Evolutionary conservation across 2,113 vertebrate species (phyloP).

Genomic region (Petaurus breviceps): DNA sequence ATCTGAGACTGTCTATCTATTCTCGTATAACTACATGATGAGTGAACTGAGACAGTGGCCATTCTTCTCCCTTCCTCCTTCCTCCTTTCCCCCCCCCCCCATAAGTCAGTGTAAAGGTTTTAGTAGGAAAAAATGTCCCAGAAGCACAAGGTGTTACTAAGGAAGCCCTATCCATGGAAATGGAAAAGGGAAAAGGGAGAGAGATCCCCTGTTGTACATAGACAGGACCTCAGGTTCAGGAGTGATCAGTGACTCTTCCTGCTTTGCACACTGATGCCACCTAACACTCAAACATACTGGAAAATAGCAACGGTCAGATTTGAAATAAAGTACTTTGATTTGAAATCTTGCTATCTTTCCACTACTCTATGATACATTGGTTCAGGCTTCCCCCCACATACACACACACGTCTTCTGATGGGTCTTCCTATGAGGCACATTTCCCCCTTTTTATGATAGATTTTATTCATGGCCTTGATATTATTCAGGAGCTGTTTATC

Average conservation of each 20-base stretch:
- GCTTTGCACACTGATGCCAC: background rate
- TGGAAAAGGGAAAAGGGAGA: background rate
- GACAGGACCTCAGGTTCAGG: background rate
- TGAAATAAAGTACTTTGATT: background rate
- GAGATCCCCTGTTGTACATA: background rate
- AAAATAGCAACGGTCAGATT: background rate
- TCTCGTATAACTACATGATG: too few relatives aligned
- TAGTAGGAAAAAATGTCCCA: background rate
- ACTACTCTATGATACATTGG: background rate
- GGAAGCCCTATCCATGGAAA: background rate
- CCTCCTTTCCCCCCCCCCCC: background rate
- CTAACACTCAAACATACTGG: background rate
- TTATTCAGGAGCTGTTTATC: background rate
- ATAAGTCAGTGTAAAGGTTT: background rate
- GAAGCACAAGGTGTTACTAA: background rate
- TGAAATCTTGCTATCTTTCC: background rate
- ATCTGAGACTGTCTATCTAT: background rate
- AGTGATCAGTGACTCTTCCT: background rate
- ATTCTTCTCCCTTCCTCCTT: too few relatives aligned
- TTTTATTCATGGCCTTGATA: background rate
- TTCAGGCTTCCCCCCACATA: background rate
- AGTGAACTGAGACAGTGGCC: too few relatives aligned
- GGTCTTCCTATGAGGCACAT: background rate
- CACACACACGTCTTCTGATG: background rate
- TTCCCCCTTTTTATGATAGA: background rate